phyloP scores from a whole-genome alignment of 2,113 vertebrate genomes.

The Halcyon malimbica region DNA sequence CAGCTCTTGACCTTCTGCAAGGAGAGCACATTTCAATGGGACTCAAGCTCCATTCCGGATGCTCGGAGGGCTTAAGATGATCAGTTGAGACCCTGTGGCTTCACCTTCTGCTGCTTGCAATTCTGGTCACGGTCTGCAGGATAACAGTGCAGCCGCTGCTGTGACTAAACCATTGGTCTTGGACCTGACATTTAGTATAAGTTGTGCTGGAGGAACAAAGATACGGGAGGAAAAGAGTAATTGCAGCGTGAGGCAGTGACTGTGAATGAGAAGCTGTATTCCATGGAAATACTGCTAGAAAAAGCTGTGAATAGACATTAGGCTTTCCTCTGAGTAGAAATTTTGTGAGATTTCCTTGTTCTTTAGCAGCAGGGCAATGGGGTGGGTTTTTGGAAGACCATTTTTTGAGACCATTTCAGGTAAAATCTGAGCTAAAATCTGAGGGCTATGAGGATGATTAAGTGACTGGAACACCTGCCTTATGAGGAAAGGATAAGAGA shows the following conservation, averaged over 20 bases:
- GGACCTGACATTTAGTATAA: background rate
- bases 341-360: background rate
- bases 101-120: background rate
- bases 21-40: background rate
- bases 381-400: background rate
- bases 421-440: background rate
- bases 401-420: background rate
- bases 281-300: background rate
- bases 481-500: too few species aligned
- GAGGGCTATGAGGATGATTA: too few species aligned
- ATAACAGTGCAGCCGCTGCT: background rate
- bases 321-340: background rate
- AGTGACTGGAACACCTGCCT: too few species aligned
- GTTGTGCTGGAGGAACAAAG: background rate
- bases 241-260: background rate
- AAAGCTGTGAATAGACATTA: background rate
- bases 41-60: background rate
- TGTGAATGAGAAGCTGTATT: background rate
- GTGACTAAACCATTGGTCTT: conserved; percentile 3
- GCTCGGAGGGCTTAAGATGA: background rate
- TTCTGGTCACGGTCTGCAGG: background rate
- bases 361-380: background rate
- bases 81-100: background rate
- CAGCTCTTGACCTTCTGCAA: background rate
- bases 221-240: background rate